phyloP scores from a whole-genome alignment of 1,140 invertebrate genomes.

The Antheraea pernyi region DNA sequence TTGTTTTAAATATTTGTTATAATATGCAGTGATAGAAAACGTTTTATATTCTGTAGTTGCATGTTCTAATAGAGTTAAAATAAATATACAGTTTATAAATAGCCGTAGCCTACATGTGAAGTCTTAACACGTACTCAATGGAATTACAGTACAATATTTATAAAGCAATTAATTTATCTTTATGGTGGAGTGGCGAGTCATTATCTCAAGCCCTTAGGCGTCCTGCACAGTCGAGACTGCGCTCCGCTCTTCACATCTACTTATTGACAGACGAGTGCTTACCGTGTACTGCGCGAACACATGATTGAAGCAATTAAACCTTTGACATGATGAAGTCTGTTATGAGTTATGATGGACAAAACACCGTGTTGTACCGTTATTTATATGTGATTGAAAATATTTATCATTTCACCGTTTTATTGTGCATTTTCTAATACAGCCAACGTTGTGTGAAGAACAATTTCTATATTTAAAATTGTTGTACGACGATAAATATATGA shows the following conservation, averaged over 20 bases:
- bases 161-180: slow-evolving; percentile 52
- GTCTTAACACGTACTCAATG: slow-evolving; percentile 23
- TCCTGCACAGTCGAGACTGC: slow-evolving; percentile 16
- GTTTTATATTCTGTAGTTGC: no score
- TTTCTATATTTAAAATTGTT: no score
- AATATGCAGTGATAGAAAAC: no score
- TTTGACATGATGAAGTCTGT: slow-evolving; percentile 35
- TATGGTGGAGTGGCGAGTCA: slow-evolving; percentile 36
- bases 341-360: slow-evolving; percentile 11
- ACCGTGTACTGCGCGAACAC: slow-evolving; percentile 19
- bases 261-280: slow-evolving; percentile 39
- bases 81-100: neutral
- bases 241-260: slow-evolving; percentile 33
- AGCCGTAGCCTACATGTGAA: slow-evolving; percentile 18
- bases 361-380: no score
- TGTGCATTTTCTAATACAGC: no score
- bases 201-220: slow-evolving; percentile 30
- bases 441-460: no score
- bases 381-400: no score
- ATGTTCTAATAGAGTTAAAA: neutral
- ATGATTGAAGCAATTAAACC: slow-evolving; percentile 41
- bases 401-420: no score
- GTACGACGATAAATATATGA: neutral
- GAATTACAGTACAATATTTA: slow-evolving; percentile 40
- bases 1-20: no score